Conservation (phyloP, 2,113 vertebrate genomes). For the Leptodactylus fuscus region DNA sequence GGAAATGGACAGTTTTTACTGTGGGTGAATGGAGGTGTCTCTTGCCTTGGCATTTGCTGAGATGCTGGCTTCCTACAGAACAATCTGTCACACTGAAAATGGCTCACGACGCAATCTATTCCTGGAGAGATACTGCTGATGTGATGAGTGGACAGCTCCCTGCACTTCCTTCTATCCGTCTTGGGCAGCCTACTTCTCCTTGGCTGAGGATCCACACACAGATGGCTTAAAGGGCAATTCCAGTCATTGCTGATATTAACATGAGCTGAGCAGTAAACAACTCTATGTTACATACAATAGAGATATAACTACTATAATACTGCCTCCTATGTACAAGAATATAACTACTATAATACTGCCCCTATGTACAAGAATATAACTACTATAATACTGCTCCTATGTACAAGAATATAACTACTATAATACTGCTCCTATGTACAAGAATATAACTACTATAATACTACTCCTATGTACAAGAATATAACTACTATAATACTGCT, state of each 20-base stretch:
- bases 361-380: no score
- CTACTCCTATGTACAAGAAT: no score
- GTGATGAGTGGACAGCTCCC: background rate
- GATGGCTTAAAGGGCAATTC: conserved; percentile 15
- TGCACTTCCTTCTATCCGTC: background rate
- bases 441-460: no score
- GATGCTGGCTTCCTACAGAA: background rate
- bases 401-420: no score
- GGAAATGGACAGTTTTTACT: background rate
- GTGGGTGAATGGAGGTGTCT: conserved; percentile 4
- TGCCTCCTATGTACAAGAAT: no score
- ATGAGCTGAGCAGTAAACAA: background rate
- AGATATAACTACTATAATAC: no score
- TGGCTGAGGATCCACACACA: background rate
- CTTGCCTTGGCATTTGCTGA: background rate
- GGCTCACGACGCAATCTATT: background rate
- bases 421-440: no score
- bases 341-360: no score
- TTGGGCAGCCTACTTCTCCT: background rate
- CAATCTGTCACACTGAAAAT: background rate
- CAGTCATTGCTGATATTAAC: background rate
- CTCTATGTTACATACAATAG: background rate
- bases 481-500: no score
- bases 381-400: no score
- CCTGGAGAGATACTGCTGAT: background rate